phyloP scores from a whole-genome alignment of 2,888 invertebrate genomes.

The Phania funesta region DNA sequence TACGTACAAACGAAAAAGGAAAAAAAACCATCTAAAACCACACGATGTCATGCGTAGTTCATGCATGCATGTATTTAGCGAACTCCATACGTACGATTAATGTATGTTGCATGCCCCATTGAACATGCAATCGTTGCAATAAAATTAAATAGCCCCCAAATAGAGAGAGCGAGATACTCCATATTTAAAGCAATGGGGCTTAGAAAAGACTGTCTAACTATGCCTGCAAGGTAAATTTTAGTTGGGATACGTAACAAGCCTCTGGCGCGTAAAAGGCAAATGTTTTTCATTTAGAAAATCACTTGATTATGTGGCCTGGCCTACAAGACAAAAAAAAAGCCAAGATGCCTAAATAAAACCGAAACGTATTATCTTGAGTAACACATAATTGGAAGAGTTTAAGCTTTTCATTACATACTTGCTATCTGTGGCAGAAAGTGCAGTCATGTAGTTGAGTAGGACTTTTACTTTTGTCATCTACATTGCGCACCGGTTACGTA shows the following conservation, averaged over 20 bases:
- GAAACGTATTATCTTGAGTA: slow-evolving; percentile 15
- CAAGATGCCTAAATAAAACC: slow-evolving; percentile 17
- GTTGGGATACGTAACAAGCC: slow-evolving; percentile 29
- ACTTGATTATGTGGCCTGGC: slow-evolving; percentile 71
- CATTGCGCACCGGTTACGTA: too few relatives aligned
- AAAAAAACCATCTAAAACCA: not conserved
- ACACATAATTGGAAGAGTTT: slow-evolving; percentile 27
- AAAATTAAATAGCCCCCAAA: slow-evolving; percentile 36
- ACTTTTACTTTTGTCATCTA: not conserved
- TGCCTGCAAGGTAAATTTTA: slow-evolving; percentile 56
- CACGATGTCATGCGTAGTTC: slow-evolving; percentile 45
- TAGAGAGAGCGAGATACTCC: not conserved
- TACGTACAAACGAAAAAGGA: not conserved
- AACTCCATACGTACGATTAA: slow-evolving; percentile 2
- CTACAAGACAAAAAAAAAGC: not conserved
- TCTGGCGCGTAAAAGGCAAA: slow-evolving; percentile 48
- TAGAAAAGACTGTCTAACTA: slow-evolving; percentile 33
- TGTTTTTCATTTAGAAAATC: slow-evolving; percentile 72
- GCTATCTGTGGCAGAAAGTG: slow-evolving; percentile 2
- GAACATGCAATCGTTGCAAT: slow-evolving; percentile 46
- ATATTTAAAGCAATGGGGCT: slow-evolving; percentile 42
- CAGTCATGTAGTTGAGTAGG: slow-evolving; percentile 12
- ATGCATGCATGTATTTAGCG: slow-evolving; percentile 31
- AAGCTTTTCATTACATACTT: not conserved
- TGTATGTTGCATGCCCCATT: slow-evolving; percentile 34